phyloP scores from a whole-genome alignment of 1,140 invertebrate species.

The Camponotus floridanus region DNA sequence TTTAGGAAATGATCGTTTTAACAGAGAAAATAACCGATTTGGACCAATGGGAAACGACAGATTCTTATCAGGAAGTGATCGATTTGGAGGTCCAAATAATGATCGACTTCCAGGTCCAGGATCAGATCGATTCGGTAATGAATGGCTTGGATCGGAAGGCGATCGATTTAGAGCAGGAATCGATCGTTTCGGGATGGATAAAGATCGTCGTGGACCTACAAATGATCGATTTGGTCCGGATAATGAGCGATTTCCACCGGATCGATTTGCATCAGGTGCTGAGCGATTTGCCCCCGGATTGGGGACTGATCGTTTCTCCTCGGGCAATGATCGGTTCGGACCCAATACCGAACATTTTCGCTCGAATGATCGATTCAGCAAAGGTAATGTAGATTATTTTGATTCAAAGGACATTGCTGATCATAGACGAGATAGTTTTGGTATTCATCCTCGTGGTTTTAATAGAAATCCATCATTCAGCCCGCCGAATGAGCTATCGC shows the following conservation, averaged over 20 bases:
- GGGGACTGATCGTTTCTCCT: slow-evolving; percentile 57
- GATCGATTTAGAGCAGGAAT: slow-evolving; percentile 55
- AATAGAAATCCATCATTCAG: slow-evolving; percentile 72
- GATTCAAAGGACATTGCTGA: slow-evolving; percentile 68
- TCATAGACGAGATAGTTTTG: slow-evolving; percentile 72
- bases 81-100: slow-evolving; percentile 51
- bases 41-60: slow-evolving; percentile 45
- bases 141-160: slow-evolving; percentile 43
- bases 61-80: slow-evolving; percentile 58
- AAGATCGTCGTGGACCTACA: slow-evolving; percentile 44
- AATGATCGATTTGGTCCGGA: slow-evolving; percentile 67
- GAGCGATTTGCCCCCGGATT: slow-evolving; percentile 58
- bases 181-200: slow-evolving; percentile 49
- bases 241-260: slow-evolving; percentile 65
- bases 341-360: slow-evolving; percentile 49
- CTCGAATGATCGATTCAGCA: slow-evolving; percentile 72
- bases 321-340: slow-evolving; percentile 63
- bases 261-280: slow-evolving; percentile 58
- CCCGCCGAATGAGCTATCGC: slow-evolving; percentile 75
- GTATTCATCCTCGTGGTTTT: slow-evolving; percentile 57
- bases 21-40: slow-evolving; percentile 54
- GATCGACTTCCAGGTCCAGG: slow-evolving; percentile 65
- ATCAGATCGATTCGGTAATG: slow-evolving; percentile 61
- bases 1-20: slow-evolving; percentile 62
- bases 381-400: slow-evolving; percentile 73